Evolutionary conservation across 2,113 vertebrate species (phyloP).

Genomic region (Malaclemys terrapin): DNA sequence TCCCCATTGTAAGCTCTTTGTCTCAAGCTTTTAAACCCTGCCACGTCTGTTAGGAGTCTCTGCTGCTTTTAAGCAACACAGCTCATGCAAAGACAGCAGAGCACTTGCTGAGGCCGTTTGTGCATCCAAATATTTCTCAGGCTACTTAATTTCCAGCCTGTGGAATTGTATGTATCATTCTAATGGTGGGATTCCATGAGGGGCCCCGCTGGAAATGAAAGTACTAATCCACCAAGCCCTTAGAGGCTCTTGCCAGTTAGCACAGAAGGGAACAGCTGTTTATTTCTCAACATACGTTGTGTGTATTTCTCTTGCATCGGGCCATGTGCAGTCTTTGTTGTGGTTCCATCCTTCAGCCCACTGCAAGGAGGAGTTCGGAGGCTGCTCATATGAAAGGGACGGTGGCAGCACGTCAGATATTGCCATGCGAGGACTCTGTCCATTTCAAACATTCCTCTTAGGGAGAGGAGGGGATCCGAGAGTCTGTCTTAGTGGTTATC

Average conservation of each 20-base stretch:
- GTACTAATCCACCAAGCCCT: neutral
- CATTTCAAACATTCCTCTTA: neutral
- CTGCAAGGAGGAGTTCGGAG: neutral
- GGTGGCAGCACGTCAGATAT: neutral
- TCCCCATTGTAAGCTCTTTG: neutral
- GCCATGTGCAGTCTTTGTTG: neutral
- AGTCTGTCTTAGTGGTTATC: neutral
- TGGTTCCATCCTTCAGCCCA: neutral
- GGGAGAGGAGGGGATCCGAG: neutral
- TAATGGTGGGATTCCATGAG: neutral
- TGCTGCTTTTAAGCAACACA: neutral
- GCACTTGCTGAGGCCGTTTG: neutral
- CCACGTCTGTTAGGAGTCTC: conserved; percentile 15
- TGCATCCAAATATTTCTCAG: neutral
- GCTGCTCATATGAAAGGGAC: neutral
- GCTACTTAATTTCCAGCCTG: rapidly evolving
- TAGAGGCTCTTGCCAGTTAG: neutral
- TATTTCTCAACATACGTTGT: rapidly evolving
- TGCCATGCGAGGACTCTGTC: neutral
- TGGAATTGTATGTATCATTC: neutral
- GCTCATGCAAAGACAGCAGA: rapidly evolving
- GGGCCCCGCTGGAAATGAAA: neutral
- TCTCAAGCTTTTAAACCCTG: neutral
- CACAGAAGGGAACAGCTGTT: neutral
- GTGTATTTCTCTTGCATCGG: neutral